phyloP scores from a whole-genome alignment of 2,797 vertebrate genomes.

The Basileuterus tristriatus region DNA sequence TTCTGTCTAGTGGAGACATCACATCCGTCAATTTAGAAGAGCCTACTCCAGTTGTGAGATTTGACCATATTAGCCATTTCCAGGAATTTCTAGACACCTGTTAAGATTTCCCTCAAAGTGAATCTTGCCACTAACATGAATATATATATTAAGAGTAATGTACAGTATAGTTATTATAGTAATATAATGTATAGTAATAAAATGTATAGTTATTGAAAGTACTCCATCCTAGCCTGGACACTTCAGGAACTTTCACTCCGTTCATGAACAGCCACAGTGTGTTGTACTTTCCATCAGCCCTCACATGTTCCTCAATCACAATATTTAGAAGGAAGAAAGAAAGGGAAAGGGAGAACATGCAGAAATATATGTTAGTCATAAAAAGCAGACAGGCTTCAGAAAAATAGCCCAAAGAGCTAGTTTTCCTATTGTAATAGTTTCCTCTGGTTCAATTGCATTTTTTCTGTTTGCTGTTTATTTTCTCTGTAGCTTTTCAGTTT shows the following conservation, averaged over 20 bases:
- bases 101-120: background rate
- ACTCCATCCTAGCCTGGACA: background rate
- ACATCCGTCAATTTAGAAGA: background rate
- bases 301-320: background rate
- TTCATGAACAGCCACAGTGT: background rate
- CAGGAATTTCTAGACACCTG: background rate
- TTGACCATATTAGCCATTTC: background rate
- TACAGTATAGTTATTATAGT: background rate
- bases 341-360: background rate
- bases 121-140: background rate
- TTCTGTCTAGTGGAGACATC: accelerated
- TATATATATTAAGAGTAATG: background rate
- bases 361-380: background rate
- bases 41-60: background rate
- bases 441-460: background rate
- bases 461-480: background rate
- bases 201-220: background rate
- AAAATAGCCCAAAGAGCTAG: background rate
- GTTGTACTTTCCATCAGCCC: background rate
- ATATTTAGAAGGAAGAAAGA: background rate
- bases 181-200: background rate
- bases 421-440: background rate
- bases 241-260: background rate
- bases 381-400: background rate
- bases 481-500: background rate